Evolutionary conservation across 2,113 vertebrate genomes (phyloP).

Genomic region (Helogale parvula): DNA sequence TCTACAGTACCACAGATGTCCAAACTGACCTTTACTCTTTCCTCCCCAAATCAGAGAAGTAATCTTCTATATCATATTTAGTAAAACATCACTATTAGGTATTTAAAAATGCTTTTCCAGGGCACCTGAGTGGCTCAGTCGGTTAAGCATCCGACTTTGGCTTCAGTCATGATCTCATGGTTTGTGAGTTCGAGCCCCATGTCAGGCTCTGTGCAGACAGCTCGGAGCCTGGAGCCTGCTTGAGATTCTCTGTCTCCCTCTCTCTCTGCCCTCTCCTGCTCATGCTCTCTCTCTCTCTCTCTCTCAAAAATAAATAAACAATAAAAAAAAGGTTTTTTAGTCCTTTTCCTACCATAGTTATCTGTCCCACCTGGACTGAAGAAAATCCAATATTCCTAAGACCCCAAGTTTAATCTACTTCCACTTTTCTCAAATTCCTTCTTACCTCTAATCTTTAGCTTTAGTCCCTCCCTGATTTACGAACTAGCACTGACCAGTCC

Average conservation of each 20-base stretch:
- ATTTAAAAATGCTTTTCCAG: constrained; percentile 11
- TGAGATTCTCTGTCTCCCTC: too few species aligned
- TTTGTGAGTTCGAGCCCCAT: too few species aligned
- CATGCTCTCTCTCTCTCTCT: too few species aligned
- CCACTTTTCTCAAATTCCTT: neutral
- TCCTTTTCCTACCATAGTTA: neutral
- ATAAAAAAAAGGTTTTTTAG: neutral
- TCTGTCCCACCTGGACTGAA: neutral
- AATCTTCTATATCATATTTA: neutral
- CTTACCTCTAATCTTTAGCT: neutral
- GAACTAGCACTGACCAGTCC: neutral
- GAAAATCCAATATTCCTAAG: neutral
- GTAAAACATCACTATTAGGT: neutral
- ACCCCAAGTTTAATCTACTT: neutral
- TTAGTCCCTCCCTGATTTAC: neutral
- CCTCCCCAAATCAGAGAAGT: neutral
- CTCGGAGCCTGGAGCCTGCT: too few species aligned
- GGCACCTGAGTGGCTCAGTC: too few species aligned
- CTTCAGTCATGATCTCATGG: too few species aligned
- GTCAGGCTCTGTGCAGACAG: too few species aligned
- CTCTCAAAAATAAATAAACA: too few species aligned
- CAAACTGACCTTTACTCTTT: neutral
- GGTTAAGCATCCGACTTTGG: too few species aligned
- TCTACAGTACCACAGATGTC: neutral
- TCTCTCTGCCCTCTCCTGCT: too few species aligned